Percentiles rank a stretch among this genome's conserved stretches.
Evolutionary conservation across 1,140 invertebrate genomes (phyloP).

Genomic region (Manduca sexta): DNA sequence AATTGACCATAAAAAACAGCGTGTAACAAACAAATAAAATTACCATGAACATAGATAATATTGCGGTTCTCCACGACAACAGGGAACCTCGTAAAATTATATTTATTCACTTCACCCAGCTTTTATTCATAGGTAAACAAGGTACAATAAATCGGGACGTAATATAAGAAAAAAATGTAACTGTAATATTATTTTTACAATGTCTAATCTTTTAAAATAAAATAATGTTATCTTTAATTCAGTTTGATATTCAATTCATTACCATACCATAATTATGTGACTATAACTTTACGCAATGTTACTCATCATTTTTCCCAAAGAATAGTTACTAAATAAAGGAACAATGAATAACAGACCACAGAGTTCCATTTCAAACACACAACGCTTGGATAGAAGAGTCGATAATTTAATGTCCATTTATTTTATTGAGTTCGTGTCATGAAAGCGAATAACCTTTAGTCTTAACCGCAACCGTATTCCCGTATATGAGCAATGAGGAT

Average conservation of each 20-base stretch:
- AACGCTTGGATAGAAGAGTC: no score
- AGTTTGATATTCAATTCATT: no score
- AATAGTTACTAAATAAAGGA: no score
- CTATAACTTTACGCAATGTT: no score
- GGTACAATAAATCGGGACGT: conserved; percentile 3
- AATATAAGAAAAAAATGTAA: neutral
- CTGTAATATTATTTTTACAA: neutral
- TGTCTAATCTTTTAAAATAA: no score
- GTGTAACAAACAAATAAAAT: conserved; percentile 10
- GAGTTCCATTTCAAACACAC: no score
- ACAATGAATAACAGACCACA: no score
- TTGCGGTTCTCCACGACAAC: conserved; percentile 9
- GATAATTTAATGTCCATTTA: no score
- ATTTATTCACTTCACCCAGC: conserved; percentile 13
- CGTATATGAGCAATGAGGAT: conserved; percentile 15
- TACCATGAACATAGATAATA: conserved; percentile 16
- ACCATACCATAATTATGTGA: no score
- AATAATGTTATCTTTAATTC: no score
- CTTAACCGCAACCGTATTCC: conserved; percentile 11
- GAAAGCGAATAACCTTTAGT: neutral
- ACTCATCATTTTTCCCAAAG: no score
- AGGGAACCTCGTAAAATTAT: conserved; percentile 15
- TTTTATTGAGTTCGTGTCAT: no score
- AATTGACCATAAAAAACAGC: conserved; percentile 12
- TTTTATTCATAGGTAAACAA: conserved; percentile 6